These are phyloP conservation scores for Plectropomus leopardus DNA, from an alignment of 2,113 vertebrate species.

Conservation along the genomic window DNA sequence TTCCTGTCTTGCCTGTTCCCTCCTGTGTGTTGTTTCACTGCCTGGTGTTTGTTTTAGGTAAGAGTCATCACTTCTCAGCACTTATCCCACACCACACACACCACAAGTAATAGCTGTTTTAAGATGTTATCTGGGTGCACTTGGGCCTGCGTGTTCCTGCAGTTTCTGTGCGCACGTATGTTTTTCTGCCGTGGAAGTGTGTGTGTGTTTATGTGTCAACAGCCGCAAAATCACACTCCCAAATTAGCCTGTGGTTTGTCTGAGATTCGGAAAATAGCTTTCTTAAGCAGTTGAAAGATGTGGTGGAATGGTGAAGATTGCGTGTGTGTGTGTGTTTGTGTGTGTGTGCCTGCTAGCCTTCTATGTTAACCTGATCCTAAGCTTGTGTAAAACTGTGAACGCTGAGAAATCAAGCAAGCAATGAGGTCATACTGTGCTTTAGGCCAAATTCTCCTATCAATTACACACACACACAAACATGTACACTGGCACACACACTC, in stretches of 20 bases:
- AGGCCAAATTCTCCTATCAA: constrained; percentile 71
- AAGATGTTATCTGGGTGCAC: constrained; percentile 66
- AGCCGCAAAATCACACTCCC: constrained; percentile 61
- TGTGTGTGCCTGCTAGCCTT: constrained; percentile 29
- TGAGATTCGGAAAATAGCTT: constrained; percentile 61
- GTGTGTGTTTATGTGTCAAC: constrained; percentile 76
- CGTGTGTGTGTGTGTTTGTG: constrained; percentile 35
- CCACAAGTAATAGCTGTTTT: constrained; percentile 71
- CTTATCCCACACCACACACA: constrained; percentile 62
- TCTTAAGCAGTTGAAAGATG: constrained; percentile 71
- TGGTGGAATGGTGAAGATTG: constrained; percentile 45
- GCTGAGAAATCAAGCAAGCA: constrained; percentile 70
- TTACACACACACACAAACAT: constrained; percentile 47
- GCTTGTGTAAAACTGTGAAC: constrained; percentile 69
- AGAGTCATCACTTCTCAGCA: constrained; percentile 53
- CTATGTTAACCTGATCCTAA: constrained; percentile 59
- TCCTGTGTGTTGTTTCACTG: constrained; percentile 30
- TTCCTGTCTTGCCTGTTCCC: constrained; percentile 4
- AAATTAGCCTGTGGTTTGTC: constrained; percentile 77
- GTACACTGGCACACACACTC: background rate
- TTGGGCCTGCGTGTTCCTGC: constrained; percentile 53
- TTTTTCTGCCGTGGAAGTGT: constrained; percentile 38
- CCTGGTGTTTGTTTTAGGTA: constrained; percentile 60
- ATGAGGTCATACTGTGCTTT: constrained; percentile 72
- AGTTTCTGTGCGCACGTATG: constrained; percentile 33